phyloP scores from a whole-genome alignment of 2,113 vertebrate genomes.

The Struthidea cinerea region DNA sequence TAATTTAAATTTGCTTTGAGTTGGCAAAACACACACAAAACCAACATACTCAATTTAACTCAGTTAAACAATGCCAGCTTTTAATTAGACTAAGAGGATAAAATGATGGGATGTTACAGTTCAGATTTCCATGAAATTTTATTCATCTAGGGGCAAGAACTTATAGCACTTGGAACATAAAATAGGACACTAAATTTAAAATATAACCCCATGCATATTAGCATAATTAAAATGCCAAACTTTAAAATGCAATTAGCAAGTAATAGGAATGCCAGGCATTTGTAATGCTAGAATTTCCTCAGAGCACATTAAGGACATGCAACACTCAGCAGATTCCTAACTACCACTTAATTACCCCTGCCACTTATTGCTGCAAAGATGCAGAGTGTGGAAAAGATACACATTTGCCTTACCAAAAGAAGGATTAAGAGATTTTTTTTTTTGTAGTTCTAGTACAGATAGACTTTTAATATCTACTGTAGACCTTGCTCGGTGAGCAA shows the following conservation, averaged over 20 bases:
- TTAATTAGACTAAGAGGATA: slow-evolving; percentile 30
- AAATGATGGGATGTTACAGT: not conserved
- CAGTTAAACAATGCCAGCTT: slow-evolving; percentile 1
- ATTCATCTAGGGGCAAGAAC: not conserved
- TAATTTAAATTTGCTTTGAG: slow-evolving; percentile 44
- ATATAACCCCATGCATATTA: not conserved
- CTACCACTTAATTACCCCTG: slow-evolving; percentile 37
- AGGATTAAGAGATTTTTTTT: not conserved
- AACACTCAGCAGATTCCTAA: slow-evolving; percentile 59
- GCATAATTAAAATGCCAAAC: slow-evolving; percentile 45
- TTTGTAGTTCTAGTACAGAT: not conserved
- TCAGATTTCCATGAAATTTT: slow-evolving; percentile 24
- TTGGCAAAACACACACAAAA: not conserved
- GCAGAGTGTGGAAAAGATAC: not conserved
- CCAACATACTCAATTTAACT: not conserved
- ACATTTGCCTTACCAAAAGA: not conserved
- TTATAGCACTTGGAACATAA: slow-evolving; percentile 15
- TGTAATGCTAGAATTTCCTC: slow-evolving; percentile 22
- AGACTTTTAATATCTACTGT: not conserved
- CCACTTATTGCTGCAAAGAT: not conserved
- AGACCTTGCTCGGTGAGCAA: not conserved
- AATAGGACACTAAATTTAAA: slow-evolving; percentile 52
- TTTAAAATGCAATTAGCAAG: slow-evolving; percentile 50
- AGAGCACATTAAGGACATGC: slow-evolving; percentile 37
- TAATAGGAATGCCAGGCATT: slow-evolving; percentile 1